Conservation (phyloP, 1,140 invertebrate species). For the Diorhabda elongata region DNA sequence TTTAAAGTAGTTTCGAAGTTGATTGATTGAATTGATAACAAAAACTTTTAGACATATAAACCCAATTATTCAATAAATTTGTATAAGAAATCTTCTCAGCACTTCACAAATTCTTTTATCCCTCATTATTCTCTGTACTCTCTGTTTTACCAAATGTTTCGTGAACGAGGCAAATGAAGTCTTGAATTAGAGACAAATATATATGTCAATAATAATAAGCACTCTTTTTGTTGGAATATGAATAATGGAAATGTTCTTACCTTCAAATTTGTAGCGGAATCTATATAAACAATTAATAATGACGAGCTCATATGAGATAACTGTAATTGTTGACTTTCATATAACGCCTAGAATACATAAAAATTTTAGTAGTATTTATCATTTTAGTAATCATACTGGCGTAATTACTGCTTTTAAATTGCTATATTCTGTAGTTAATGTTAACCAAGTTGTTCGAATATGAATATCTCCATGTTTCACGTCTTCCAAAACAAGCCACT, state of each 20-base stretch:
- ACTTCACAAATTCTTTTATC: no score
- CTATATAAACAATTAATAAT: slow-evolving; percentile 81
- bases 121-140: no score
- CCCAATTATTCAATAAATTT: no score
- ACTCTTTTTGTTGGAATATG: not conserved
- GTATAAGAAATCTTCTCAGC: no score
- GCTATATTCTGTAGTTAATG: slow-evolving; percentile 62
- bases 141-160: no score
- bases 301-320: slow-evolving; percentile 70
- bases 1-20: no score
- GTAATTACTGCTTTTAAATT: slow-evolving; percentile 60
- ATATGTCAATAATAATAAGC: no score
- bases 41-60: no score
- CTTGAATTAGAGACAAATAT: no score
- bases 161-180: no score
- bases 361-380: not conserved
- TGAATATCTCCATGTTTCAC: slow-evolving; percentile 87
- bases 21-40: no score
- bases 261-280: slow-evolving; percentile 83
- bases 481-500: slow-evolving; percentile 88
- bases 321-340: slow-evolving; percentile 69
- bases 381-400: not conserved
- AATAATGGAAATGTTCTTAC: slow-evolving; percentile 52
- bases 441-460: slow-evolving; percentile 78
- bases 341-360: slow-evolving; percentile 55